These are phyloP conservation scores for Sebastes steindachneri DNA, from an alignment of 2,797 vertebrate genomes.

Conservation along the genomic window DNA sequence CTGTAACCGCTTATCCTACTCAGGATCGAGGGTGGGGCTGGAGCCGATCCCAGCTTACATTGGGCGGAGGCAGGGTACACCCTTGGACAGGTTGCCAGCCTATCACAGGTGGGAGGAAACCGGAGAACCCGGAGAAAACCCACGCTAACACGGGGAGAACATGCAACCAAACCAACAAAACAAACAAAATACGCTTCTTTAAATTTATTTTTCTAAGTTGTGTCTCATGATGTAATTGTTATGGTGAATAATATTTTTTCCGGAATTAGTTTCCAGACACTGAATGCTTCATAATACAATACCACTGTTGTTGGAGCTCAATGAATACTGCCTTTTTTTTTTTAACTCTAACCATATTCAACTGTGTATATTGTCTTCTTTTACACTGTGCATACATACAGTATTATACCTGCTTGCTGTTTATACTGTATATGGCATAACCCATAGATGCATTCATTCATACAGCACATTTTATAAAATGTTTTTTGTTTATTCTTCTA, in stretches of 20 bases:
- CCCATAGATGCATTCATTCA: background rate
- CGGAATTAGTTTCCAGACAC: background rate
- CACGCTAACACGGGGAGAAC: too few species aligned
- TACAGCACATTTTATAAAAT: background rate
- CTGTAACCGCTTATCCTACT: too few species aligned
- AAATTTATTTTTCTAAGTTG: background rate
- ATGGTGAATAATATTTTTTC: background rate
- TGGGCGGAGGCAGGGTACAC: too few species aligned
- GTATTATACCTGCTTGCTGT: background rate
- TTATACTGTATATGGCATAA: background rate
- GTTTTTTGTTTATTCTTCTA: background rate
- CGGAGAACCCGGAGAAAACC: too few species aligned
- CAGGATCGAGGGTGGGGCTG: too few species aligned
- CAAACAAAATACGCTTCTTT: background rate
- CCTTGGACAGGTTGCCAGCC: too few species aligned
- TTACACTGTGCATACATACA: background rate
- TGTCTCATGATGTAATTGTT: background rate
- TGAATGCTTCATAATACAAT: background rate
- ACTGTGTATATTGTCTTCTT: background rate
- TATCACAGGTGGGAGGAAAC: too few species aligned
- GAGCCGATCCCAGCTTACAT: too few species aligned
- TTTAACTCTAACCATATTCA: background rate
- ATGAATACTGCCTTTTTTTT: background rate
- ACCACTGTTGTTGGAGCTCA: background rate
- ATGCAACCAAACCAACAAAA: background rate